Evolutionary conservation across 2,113 vertebrate genomes (phyloP).

Genomic region (Melanerpes aurifrons): DNA sequence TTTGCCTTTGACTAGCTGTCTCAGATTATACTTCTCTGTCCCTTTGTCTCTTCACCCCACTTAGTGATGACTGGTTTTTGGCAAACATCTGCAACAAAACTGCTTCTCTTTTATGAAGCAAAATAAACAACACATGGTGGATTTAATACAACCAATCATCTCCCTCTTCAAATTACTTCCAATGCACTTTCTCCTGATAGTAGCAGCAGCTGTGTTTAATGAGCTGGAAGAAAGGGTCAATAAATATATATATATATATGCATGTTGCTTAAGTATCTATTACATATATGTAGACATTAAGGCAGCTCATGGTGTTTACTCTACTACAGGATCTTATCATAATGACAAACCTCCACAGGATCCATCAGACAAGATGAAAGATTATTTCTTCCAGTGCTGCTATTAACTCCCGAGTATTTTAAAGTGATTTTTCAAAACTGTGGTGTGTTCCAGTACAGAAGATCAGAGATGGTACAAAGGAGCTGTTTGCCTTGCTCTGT

Average conservation of each 20-base stretch:
- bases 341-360: background rate
- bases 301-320: background rate
- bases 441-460: background rate
- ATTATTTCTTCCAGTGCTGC: background rate
- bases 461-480: background rate
- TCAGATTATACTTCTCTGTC: background rate
- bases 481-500: background rate
- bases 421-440: background rate
- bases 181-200: constrained; percentile 3
- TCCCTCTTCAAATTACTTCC: constrained; percentile 26
- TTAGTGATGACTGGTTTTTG: background rate
- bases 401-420: background rate
- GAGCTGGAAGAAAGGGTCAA: constrained; percentile 43
- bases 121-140: constrained; percentile 47
- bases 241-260: background rate
- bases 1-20: background rate
- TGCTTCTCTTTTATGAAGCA: background rate
- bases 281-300: background rate
- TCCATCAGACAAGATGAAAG: background rate
- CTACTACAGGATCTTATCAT: background rate
- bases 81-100: constrained; percentile 25
- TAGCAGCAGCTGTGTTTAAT: constrained; percentile 29
- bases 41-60: background rate
- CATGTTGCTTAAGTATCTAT: background rate
- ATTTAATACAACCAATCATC: constrained; percentile 29